phyloP scores from a whole-genome alignment of 2,113 vertebrate species.

The Aplodontia rufa region DNA sequence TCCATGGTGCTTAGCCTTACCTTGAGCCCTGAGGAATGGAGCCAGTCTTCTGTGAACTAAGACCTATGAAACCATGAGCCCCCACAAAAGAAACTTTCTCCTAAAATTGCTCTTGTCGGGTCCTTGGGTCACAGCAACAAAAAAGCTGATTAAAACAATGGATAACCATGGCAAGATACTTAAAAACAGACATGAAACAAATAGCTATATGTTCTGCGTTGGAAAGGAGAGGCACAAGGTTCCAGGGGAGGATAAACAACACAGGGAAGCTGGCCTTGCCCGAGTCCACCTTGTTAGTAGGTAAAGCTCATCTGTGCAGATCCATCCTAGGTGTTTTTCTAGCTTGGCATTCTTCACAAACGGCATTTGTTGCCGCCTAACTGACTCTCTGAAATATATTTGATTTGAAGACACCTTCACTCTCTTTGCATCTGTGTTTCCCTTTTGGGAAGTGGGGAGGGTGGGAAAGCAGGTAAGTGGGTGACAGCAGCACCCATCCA shows the following conservation, averaged over 20 bases:
- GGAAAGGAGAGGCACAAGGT: neutral
- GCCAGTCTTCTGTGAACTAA: no score
- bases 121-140: no score
- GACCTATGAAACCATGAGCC: no score
- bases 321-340: neutral
- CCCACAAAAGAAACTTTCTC: no score
- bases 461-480: constrained; percentile 39
- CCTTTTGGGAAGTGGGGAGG: neutral
- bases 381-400: neutral
- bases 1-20: no score
- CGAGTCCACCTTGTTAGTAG: neutral
- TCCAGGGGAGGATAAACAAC: neutral
- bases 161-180: neutral
- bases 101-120: no score
- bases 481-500: constrained; percentile 62
- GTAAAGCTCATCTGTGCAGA: neutral
- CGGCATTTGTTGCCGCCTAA: neutral
- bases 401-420: neutral
- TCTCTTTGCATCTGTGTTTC: neutral
- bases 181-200: neutral
- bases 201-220: neutral
- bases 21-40: no score
- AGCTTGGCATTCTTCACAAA: neutral
- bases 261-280: neutral
- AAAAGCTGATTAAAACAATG: no score